phyloP scores from a whole-genome alignment of 2,888 invertebrate species.

The Agrilus mali region DNA sequence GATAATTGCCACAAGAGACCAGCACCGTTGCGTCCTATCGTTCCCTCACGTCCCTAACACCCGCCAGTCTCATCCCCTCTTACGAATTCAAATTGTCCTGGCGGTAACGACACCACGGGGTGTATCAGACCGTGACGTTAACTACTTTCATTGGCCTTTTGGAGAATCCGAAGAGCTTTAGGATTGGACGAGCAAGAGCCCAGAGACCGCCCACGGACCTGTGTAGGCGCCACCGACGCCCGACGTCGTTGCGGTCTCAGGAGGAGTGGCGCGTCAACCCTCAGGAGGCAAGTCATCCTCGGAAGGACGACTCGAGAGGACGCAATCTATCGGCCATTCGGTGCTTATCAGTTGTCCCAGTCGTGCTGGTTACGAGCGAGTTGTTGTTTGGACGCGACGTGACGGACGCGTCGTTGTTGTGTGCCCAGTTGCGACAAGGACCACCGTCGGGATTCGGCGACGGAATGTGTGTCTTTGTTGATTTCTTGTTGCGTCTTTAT shows the following conservation, averaged over 20 bases:
- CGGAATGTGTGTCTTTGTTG: background rate
- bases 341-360: slow-evolving; percentile 32
- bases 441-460: background rate
- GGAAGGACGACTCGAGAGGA: slow-evolving; percentile 23
- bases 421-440: background rate
- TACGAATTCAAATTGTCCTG: slow-evolving; percentile 15
- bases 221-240: slow-evolving; percentile 20
- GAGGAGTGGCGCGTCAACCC: slow-evolving; percentile 39
- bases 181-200: slow-evolving; percentile 18
- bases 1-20: slow-evolving; percentile 29
- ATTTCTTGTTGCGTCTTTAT: too few relatives aligned
- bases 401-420: background rate
- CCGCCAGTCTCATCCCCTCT: slow-evolving; percentile 19
- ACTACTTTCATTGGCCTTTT: slow-evolving; percentile 19
- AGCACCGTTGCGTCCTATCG: slow-evolving; percentile 21
- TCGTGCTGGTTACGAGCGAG: slow-evolving; percentile 22
- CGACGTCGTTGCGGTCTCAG: slow-evolving; percentile 36
- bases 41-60: slow-evolving; percentile 13
- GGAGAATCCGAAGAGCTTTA: slow-evolving; percentile 26
- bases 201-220: slow-evolving; percentile 22
- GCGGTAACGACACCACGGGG: slow-evolving; percentile 20
- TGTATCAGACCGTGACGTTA: slow-evolving; percentile 17
- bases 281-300: slow-evolving; percentile 33
- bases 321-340: slow-evolving; percentile 26
- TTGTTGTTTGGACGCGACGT: background rate